phyloP scores from a whole-genome alignment of 2,888 invertebrate species.

The Torymus texanus region DNA sequence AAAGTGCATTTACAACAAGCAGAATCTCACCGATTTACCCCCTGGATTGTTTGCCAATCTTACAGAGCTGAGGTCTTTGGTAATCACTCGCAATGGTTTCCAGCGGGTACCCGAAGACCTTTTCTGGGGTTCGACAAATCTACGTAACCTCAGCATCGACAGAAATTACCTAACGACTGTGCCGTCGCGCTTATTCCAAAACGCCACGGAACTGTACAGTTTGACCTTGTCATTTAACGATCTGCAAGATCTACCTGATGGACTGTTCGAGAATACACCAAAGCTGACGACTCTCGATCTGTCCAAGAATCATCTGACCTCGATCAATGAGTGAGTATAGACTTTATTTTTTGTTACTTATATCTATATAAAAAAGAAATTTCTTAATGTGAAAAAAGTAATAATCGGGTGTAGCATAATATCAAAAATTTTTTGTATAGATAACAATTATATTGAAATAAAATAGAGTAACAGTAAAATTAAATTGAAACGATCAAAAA shows the following conservation, averaged over 20 bases:
- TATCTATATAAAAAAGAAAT: background rate
- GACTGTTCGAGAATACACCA: slow-evolving; percentile 78
- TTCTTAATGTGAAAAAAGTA: too few relatives aligned
- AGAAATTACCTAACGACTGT: slow-evolving; percentile 76
- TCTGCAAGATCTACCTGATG: slow-evolving; percentile 78
- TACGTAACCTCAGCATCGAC: slow-evolving; percentile 80
- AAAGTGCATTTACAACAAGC: slow-evolving; percentile 66
- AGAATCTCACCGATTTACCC: slow-evolving; percentile 78
- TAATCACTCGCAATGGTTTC: slow-evolving; percentile 79
- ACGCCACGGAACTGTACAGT: slow-evolving; percentile 79
- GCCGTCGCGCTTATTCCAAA: slow-evolving; percentile 80
- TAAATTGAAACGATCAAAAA: too few relatives aligned
- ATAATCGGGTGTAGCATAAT: too few relatives aligned
- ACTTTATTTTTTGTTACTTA: background rate
- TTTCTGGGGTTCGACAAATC: slow-evolving; percentile 78
- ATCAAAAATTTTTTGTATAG: too few relatives aligned
- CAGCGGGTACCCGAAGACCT: slow-evolving; percentile 79
- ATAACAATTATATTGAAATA: too few relatives aligned
- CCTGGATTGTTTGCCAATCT: slow-evolving; percentile 80
- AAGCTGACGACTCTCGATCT: slow-evolving; percentile 80
- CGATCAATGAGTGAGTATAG: slow-evolving; percentile 78
- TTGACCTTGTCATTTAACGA: slow-evolving; percentile 83
- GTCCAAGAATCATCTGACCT: slow-evolving; percentile 80
- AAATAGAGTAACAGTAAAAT: too few relatives aligned
- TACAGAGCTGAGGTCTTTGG: slow-evolving; percentile 77